Conservation (phyloP, 2,113 vertebrate species). For the Anser brachyrhynchus region DNA sequence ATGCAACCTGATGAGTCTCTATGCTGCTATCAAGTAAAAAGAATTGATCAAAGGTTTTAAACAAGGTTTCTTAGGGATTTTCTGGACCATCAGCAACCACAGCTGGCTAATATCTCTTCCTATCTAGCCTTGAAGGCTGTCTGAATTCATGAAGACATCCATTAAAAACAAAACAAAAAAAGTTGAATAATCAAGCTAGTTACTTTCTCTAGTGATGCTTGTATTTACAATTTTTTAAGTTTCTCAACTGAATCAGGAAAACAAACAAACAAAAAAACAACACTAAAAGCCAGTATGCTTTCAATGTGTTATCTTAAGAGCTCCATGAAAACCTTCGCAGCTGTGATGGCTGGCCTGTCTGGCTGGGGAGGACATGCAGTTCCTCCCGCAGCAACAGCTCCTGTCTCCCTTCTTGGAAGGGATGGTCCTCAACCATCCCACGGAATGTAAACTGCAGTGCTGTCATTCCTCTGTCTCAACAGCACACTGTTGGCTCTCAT, state of each 20-base stretch:
- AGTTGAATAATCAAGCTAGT: neutral
- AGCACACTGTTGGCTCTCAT: fast-evolving
- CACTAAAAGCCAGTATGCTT: neutral
- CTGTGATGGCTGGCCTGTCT: neutral
- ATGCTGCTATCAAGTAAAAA: conserved; percentile 8
- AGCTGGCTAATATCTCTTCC: neutral
- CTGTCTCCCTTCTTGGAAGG: neutral
- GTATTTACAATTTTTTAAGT: neutral
- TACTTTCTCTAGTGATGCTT: neutral
- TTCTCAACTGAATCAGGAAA: neutral
- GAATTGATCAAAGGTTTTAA: conserved; percentile 50
- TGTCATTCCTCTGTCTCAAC: neutral
- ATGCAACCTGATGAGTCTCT: neutral
- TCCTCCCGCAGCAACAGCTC: fast-evolving
- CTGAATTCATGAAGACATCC: neutral
- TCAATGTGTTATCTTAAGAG: neutral
- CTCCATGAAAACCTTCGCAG: neutral
- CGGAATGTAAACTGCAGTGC: neutral
- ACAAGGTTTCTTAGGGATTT: neutral
- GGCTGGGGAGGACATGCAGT: neutral
- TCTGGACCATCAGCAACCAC: neutral
- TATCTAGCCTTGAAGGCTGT: neutral
- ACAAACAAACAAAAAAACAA: neutral
- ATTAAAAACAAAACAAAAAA: neutral
- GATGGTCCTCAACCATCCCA: neutral